These are phyloP conservation scores for Mormyrops attenuatus DNA, from an alignment of 2,797 vertebrate genomes.

Conservation along the genomic window DNA sequence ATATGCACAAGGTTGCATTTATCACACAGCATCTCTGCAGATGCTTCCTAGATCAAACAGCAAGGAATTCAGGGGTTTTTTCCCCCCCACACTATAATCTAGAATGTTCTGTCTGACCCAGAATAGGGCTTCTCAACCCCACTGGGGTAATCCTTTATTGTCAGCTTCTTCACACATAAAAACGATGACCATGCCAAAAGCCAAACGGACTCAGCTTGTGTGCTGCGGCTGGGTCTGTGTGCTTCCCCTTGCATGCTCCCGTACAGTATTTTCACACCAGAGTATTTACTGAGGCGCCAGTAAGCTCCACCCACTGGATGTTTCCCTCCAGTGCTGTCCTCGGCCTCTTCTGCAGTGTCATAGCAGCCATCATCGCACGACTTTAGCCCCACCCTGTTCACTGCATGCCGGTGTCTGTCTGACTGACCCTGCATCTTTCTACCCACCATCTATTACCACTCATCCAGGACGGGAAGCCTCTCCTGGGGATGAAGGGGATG, in stretches of 20 bases:
- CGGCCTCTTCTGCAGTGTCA: neutral
- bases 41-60: neutral
- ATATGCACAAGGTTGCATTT: neutral
- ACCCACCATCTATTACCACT: neutral
- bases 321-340: neutral
- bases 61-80: neutral
- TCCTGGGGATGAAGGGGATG: neutral
- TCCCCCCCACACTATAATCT: neutral
- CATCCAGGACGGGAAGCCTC: neutral
- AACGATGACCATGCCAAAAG: neutral
- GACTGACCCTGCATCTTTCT: neutral
- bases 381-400: neutral
- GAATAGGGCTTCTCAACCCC: neutral
- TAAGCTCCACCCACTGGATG: neutral
- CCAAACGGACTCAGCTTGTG: neutral
- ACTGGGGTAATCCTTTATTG: neutral
- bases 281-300: neutral
- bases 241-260: neutral
- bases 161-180: neutral
- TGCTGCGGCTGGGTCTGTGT: neutral
- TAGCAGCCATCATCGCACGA: neutral
- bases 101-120: neutral
- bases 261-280: neutral
- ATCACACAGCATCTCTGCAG: neutral
- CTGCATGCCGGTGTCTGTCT: neutral